Conservation (phyloP, 2,888 invertebrate genomes). For the Perizoma affinitatum region DNA sequence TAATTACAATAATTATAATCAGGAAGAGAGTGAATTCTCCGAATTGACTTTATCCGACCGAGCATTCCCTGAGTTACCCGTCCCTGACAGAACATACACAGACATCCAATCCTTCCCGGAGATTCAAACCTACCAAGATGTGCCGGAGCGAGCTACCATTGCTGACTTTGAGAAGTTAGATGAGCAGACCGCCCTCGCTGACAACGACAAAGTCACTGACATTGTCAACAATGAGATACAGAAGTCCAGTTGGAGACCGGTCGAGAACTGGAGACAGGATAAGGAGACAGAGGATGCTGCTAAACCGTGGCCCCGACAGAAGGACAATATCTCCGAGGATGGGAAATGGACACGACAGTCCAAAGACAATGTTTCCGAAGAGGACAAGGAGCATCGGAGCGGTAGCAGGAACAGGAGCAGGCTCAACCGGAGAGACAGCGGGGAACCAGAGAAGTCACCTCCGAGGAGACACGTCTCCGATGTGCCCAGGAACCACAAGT, state of each 20-base stretch:
- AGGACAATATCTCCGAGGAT: conserved; percentile 50
- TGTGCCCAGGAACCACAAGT: conserved; percentile 72
- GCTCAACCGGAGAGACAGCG: conserved; percentile 58
- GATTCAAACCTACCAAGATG: conserved; percentile 5
- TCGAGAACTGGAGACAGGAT: conserved; percentile 74
- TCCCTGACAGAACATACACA: conserved; percentile 30
- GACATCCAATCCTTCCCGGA: conserved; percentile 2
- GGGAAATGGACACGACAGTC: conserved; percentile 57
- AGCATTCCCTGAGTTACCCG: conserved; percentile 37
- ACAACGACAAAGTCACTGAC: conserved; percentile 49
- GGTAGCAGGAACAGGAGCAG: conserved; percentile 51
- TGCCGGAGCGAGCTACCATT: conserved; percentile 25
- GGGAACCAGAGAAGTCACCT: conserved; percentile 56
- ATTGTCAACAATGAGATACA: conserved; percentile 68
- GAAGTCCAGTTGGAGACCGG: conserved; percentile 56
- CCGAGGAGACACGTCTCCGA: conserved; percentile 66
- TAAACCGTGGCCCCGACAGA: conserved; percentile 65
- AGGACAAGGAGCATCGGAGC: conserved; percentile 50
- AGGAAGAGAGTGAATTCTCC: conserved; percentile 42
- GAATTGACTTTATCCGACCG: conserved; percentile 27
- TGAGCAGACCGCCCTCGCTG: conserved; percentile 20
- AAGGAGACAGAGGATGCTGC: conserved; percentile 60
- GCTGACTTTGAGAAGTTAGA: conserved; percentile 25
- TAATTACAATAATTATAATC: conserved; percentile 52
- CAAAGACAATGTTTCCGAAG: conserved; percentile 39